A percentile compares a stretch with the other conserved stretches of the same genome.
Evolutionary conservation across 2,797 vertebrate species (phyloP).

Genomic region (Crenuchus spilurus): DNA sequence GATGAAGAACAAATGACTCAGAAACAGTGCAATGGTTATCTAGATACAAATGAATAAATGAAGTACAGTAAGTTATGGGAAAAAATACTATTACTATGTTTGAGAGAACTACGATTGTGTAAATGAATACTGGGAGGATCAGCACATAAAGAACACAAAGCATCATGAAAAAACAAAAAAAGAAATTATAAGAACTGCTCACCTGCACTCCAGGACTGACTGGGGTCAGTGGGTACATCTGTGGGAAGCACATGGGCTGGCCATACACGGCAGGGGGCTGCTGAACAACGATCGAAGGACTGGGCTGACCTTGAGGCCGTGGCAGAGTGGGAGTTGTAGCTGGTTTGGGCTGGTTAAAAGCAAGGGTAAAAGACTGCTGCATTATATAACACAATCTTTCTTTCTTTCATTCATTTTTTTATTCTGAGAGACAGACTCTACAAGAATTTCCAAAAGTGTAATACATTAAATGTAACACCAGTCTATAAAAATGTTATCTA

Average conservation of each 20-base stretch:
- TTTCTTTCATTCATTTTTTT: neutral
- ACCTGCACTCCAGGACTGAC: constrained; percentile 98
- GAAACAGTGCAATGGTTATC: neutral
- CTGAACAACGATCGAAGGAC: constrained; percentile 95
- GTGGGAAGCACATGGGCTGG: constrained; percentile 95
- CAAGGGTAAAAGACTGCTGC: neutral
- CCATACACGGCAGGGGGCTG: constrained; percentile 92
- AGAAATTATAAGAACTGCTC: constrained; percentile 55
- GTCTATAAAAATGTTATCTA: no score
- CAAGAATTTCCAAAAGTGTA: no score
- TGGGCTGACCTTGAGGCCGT: constrained; percentile 95
- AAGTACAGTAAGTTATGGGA: neutral
- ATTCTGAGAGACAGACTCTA: no score
- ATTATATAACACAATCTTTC: neutral
- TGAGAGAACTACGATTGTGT: neutral
- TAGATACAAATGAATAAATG: neutral
- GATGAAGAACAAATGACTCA: neutral
- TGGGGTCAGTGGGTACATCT: constrained; percentile 95
- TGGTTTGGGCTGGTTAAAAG: constrained; percentile 89
- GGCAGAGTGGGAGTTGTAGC: constrained; percentile 95
- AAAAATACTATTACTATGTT: neutral
- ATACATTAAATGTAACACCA: no score
- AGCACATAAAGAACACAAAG: constrained; percentile 22
- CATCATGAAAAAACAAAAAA: neutral
- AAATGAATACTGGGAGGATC: neutral